A percentile compares a stretch with the other conserved stretches of the same genome.
Conservation (phyloP, 1,140 invertebrate genomes). For the Lasioglossum baleicum region DNA sequence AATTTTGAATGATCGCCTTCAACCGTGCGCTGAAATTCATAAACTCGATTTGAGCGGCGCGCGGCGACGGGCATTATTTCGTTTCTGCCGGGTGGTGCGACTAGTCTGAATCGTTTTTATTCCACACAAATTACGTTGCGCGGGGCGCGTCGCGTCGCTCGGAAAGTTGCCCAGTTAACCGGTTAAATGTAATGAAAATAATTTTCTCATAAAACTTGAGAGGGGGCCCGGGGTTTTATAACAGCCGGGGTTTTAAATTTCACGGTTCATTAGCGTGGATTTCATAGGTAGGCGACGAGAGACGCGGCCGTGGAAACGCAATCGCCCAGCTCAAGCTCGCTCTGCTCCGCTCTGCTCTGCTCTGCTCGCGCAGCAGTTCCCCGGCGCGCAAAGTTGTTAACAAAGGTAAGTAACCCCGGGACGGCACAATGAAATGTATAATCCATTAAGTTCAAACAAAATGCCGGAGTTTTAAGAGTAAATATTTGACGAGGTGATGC, state of each 20-base stretch:
- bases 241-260: neutral
- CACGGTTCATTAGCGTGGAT: neutral
- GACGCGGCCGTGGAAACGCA: neutral
- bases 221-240: neutral
- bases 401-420: neutral
- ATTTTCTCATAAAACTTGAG: too few relatives aligned
- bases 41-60: too few relatives aligned
- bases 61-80: too few relatives aligned
- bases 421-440: constrained; percentile 6
- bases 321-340: neutral
- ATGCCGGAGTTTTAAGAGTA: constrained; percentile 4
- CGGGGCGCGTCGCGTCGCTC: too few relatives aligned
- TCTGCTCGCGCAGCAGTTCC: too few relatives aligned
- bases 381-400: neutral
- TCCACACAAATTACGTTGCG: too few relatives aligned
- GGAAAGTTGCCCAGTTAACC: too few relatives aligned
- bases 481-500: constrained; percentile 2
- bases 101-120: too few relatives aligned
- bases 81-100: too few relatives aligned
- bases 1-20: too few relatives aligned
- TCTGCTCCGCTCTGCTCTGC: neutral
- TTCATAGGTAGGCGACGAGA: neutral
- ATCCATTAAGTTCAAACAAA: constrained; percentile 6
- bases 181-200: too few relatives aligned
- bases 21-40: too few relatives aligned